Evolutionary conservation across 35 echinoderm and acorn worm species (phyloP), one percentile per base, ranked within the genome.

Genomic region (Amphiura filiformis): DNA sequence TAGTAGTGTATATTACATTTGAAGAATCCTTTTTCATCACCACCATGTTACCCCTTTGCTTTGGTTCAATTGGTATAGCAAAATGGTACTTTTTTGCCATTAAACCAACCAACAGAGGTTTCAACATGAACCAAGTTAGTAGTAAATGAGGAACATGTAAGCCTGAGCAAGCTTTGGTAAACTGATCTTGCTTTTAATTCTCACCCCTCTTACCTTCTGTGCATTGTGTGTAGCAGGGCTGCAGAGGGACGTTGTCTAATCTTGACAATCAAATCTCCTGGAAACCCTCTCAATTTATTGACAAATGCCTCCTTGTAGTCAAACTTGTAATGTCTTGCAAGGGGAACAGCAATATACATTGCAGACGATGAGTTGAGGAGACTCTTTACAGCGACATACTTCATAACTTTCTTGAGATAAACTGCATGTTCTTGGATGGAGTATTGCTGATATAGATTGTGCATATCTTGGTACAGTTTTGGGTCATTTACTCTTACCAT

Each of bases 401-500:
- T 92, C 14, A 99, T 1, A 13, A 94, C 90, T 41, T 92, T 82
- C 37, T 90, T 92, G 52, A 99, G 57, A 65, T 95, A 99, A 32
- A 76, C 76, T 12, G 33, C 23, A 32, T 91, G 76, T 1, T 34
- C 56, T 75, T 92, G 93, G 32, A 94, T 85, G 2, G 90, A 93
- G 56, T 99, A 99, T 2, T 83, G 39, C 17, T 87, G 56, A 37
- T 99, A 88, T 5, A 99, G 83, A 13, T 86, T 87, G 0, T 38
- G 38, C 93, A 99, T 99, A 33, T 89, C 80, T 13, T 87, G 36
- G 52, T 79, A 93, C 9, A 99, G 84, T 11, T 61, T 57, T 5
- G 76, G 86, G 57, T 99, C 88, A 64, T 86, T 92, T 1, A 99
- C 87, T 86, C 82, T 81, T 0, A 89, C 64, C 32, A 99, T 85